Conservation (phyloP, 2,888 invertebrate genomes). For the Stegophylla sp. region DNA sequence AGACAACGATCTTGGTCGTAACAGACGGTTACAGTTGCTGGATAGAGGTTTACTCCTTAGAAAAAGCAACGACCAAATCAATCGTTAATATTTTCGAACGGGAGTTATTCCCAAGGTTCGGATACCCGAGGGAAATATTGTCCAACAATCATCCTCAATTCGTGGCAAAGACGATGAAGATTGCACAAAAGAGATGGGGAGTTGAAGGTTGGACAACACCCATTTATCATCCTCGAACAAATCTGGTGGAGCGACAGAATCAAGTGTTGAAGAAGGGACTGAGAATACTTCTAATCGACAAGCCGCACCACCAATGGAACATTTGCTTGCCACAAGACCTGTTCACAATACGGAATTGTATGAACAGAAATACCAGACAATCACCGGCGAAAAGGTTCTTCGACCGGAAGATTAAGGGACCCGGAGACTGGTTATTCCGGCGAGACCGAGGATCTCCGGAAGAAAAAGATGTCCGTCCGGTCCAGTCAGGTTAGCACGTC, state of each 20-base stretch:
- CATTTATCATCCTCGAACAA: neutral
- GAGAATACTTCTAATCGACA: neutral
- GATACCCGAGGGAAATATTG: neutral
- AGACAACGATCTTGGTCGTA: slow-evolving; percentile 1
- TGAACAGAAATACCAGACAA: neutral
- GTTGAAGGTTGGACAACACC: neutral
- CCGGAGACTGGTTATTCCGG: neutral
- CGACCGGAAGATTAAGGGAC: neutral
- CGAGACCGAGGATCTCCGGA: neutral
- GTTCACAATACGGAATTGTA: neutral
- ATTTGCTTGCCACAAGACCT: neutral
- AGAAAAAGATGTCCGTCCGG: neutral
- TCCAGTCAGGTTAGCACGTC: neutral
- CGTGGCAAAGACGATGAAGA: neutral
- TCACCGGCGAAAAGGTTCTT: neutral
- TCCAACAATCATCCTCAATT: neutral
- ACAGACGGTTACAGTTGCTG: slow-evolving; percentile 14
- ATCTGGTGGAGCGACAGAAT: neutral
- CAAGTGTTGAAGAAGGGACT: slow-evolving; percentile 6
- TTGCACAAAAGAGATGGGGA: neutral
- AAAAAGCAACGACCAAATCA: neutral
- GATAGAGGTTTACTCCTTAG: slow-evolving; percentile 20
- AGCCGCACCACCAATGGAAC: neutral
- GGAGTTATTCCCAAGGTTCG: slow-evolving; percentile 28
- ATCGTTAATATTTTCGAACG: neutral